Evolutionary conservation across 92 coral and sea anemone genomes (phyloP), one percentile per base, ranked within the genome.

Genomic region (Porites divaricata): DNA sequence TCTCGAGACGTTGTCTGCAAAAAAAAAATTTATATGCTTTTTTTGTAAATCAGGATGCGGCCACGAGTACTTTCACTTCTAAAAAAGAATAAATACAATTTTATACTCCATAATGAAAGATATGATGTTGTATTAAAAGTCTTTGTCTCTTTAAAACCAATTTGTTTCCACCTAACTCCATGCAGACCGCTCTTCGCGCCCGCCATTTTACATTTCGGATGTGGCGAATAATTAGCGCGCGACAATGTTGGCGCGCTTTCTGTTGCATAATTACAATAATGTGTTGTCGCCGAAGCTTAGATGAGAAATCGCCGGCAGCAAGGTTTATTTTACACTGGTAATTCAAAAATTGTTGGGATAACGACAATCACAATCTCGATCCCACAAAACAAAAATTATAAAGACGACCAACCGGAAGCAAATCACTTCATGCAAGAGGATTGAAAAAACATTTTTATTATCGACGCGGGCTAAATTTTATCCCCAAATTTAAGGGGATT

Each of bases 1-100:
- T 90, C 93, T 21, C 58, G 45, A 0, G 90, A 88, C 6, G 78
- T 80, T 1, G 90, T 86, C 93, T 90, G 78, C 70, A n/a, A n/a
- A 90, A 81, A 59, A 26, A 62, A 15, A 67, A 7, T 8, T 22
- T 2, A 52, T 9, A 51, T 10, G 9, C 56, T 12, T 12, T 10
- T 6, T 11, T 26, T 25, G 22, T 21, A 20, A 22, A 0, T 4
- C 17, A 64, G 2, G 26, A 9, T 20, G 10, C 25, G 2, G 4
- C 25, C 25, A 19, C 24, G n/a, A n/a, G n/a, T n/a, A n/a, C n/a
- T n/a, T n/a, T n/a, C n/a, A 19, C 69, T 19, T 19, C 69, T 19
- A 3, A 20, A 64, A 64, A 16, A n/a, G n/a, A n/a, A n/a, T n/a
- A n/a, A n/a, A n/a, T n/a, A n/a, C n/a, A n/a, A n/a, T n/a, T n/a